These are phyloP conservation scores for Sarcophaga bullata DNA, from an alignment of 1,140 invertebrate genomes.

Conservation along the genomic window DNA sequence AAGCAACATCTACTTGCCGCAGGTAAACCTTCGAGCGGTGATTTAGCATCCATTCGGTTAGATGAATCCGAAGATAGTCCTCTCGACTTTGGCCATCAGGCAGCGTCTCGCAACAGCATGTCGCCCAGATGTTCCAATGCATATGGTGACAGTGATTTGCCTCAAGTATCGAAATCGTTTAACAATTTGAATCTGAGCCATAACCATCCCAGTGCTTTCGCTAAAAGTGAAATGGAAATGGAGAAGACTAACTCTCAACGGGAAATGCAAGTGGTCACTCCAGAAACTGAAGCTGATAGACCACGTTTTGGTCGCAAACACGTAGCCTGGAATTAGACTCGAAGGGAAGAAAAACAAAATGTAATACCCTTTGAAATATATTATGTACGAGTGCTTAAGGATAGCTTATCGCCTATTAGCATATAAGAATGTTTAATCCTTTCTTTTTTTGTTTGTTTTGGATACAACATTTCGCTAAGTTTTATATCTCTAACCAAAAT, in stretches of 20 bases:
- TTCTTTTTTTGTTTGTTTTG: no score
- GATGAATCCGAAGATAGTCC: not conserved
- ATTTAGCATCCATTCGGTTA: not conserved
- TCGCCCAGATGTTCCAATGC: not conserved
- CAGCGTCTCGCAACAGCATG: not conserved
- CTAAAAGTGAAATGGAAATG: slow-evolving; percentile 33
- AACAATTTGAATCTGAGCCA: slow-evolving; percentile 57
- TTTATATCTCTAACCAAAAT: no score
- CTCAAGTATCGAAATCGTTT: slow-evolving; percentile 50
- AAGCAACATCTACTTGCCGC: not conserved
- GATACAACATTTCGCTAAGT: no score
- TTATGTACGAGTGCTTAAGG: no score
- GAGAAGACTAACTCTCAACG: slow-evolving; percentile 51
- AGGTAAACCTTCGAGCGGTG: no score
- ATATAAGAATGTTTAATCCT: no score
- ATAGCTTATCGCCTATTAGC: no score
- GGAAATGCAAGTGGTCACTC: slow-evolving; percentile 54
- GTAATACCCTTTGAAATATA: no score
- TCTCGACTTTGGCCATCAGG: no score
- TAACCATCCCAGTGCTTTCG: slow-evolving; percentile 42
- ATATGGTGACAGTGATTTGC: slow-evolving; percentile 40
- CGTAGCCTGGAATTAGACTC: slow-evolving; percentile 54
- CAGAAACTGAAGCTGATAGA: slow-evolving; percentile 50
- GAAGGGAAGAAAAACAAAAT: no score
- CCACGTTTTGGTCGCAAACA: slow-evolving; percentile 59